These are phyloP conservation scores for Arbacia lixula DNA, from an alignment of 53 echinoderm and acorn worm species.

Conservation along the genomic window DNA sequence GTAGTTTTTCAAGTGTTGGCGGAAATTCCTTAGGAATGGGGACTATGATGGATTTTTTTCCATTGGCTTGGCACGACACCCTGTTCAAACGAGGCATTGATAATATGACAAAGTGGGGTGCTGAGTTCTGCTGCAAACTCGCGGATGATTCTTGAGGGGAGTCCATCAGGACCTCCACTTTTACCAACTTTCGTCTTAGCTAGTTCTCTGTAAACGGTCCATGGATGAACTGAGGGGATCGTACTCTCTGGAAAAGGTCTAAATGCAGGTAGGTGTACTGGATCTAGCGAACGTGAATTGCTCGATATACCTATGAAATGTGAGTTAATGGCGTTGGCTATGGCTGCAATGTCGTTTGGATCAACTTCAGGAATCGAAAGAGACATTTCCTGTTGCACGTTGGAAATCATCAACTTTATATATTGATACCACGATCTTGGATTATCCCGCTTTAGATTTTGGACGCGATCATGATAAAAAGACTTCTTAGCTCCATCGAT, in stretches of 20 bases:
- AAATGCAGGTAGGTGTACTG: neutral
- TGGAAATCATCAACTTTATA: neutral
- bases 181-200: neutral
- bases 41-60: conserved; percentile 40
- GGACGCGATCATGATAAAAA: conserved; percentile 15
- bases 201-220: conserved; percentile 2
- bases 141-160: neutral
- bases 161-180: neutral
- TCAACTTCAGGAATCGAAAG: neutral
- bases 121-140: conserved; percentile 31
- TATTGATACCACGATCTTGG: conserved; percentile 12
- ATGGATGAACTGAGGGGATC: conserved; percentile 20
- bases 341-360: neutral
- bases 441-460: conserved; percentile 14
- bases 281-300: neutral
- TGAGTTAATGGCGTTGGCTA: conserved; percentile 2
- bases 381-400: neutral
- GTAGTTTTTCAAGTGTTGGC: conserved; percentile 12
- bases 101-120: conserved; percentile 30
- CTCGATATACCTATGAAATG: neutral
- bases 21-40: conserved; percentile 43
- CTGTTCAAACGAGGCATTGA: conserved; percentile 18
- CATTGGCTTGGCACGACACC: conserved; percentile 15
- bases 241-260: neutral
- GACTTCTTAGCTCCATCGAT: conserved; percentile 17